Evolutionary conservation across 2,888 invertebrate genomes (phyloP).

Genomic region (Drosophila kanekoi): DNA sequence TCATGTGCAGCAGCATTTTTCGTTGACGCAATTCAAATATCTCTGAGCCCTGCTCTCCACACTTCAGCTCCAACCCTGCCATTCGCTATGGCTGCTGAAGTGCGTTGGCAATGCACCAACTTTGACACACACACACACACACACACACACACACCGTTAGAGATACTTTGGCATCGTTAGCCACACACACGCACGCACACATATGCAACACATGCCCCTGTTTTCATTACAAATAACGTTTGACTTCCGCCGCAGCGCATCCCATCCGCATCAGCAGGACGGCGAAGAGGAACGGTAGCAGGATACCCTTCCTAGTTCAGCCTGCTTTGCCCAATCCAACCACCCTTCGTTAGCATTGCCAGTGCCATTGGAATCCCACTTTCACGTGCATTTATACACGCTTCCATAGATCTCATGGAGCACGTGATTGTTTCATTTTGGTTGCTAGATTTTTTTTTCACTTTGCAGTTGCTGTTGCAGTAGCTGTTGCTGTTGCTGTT

Average conservation of each 20-base stretch:
- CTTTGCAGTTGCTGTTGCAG: constrained; percentile 7
- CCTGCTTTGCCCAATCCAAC: constrained; percentile 13
- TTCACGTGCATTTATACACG: constrained; percentile 79
- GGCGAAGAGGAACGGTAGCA: constrained; percentile 6
- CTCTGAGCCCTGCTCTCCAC: constrained; percentile 23
- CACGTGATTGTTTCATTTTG: constrained; percentile 81
- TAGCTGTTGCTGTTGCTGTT: constrained; percentile 23
- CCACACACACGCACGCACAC: constrained; percentile 24
- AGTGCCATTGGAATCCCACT: constrained; percentile 64
- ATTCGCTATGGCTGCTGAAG: constrained; percentile 48
- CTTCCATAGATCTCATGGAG: constrained; percentile 79
- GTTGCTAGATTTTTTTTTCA: constrained; percentile 65
- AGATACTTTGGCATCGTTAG: constrained; percentile 62
- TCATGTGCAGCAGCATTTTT: constrained; percentile 74
- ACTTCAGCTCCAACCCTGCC: background rate
- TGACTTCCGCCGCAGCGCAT: constrained; percentile 77
- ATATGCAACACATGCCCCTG: constrained; percentile 76
- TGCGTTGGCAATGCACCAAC: constrained; percentile 77
- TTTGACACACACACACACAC: constrained; percentile 40
- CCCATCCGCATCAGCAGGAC: constrained; percentile 32
- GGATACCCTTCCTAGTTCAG: constrained; percentile 33
- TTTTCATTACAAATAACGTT: constrained; percentile 82
- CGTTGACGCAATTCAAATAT: constrained; percentile 71
- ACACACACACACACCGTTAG: constrained; percentile 26
- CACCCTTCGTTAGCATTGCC: constrained; percentile 32